Evolutionary conservation across 2,888 invertebrate species (phyloP), one percentile per base, ranked within the genome.

Genomic region (Apeira syringaria): DNA sequence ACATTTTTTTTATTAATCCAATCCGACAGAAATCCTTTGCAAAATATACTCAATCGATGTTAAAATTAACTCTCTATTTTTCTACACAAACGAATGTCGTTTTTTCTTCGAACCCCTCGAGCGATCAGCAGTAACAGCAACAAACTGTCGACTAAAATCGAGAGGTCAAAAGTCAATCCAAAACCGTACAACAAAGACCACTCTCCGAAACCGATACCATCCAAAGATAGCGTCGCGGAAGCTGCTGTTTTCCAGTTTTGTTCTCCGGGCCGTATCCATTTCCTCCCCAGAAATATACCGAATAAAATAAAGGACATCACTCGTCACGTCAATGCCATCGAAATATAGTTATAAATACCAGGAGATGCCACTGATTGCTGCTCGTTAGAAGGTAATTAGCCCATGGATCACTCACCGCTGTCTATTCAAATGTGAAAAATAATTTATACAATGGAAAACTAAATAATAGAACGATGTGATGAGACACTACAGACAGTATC

Each of bases 311-410:
- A 88, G 74, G 81, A 71, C 70, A 77, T 88, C 87, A 79, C 62
- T 88, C 87, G 69, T 71, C 87, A 60, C 49, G 52, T 50, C 66
- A 57, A 73, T 71, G 59, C 72, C 83, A 80, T 83, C 79, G 77
- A 74, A 68, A 80, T 38, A 44, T 44, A 44, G 37, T 34, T 44
- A 46, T 22, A 35, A 82, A 83, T 79, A 78, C 68, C 61, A 55
- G 59, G 67, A 74, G 75, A 84, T 82, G 83, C 74, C 76, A 81
- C 77, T 71, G 79, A 85, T 85, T 73, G 66, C 74, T 70, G 82
- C 72, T 88, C 88, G 84, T 89, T 89, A 88, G 87, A 71, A 75
- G 76, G 81, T 85, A 88, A 89, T 89, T 88, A 89, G 86, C 83
- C 69, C 79, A 76, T 62, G 69, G 75, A 84, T 89, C 88, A 79